Evolutionary conservation across 1,140 invertebrate genomes (phyloP), one percentile per base, ranked within the genome.

Genomic region (Drosophila santomea): DNA sequence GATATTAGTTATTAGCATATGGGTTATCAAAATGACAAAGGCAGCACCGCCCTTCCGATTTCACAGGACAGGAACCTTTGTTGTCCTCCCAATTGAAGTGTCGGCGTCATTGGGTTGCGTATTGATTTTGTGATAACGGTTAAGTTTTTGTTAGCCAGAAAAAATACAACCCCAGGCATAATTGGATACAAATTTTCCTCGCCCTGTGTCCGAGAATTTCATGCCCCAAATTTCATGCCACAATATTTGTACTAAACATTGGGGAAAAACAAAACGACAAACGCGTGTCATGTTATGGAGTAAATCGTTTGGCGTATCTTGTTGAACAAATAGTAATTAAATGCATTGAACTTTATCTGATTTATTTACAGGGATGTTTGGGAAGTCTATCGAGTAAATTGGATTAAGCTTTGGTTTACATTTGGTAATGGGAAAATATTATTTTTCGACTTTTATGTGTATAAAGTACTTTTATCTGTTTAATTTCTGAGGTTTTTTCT

Each of bases 1-100:
- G 75, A 88, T 89, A 88, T 88, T 88, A 80, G 79, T 80, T 88
- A 88, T 88, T 88, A 88, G 84, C 83, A 80, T 88, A 83, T 89
- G 84, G 83, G 66, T 88, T 88, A 86, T 86, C 71, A 60, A 51
- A 48, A 45, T 55, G 62, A 68, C 74, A 73, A 41, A 44, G 55
- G 39, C 36, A 32, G 3, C 36, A 7, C 14, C 8, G 7, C 35
- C 25, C 36, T 25, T 2, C 15, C 17, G 36, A 2, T n/a, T 39
- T 59, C 4, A 25, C 25, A 25, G 25, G 25, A 4, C 25, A 4
- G 25, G 25, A 25, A 25, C 4, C 43, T 12, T 39, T 15, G 28
- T 50, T 45, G 6, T 7, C n/a, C 44, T 66, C 28, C 47, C 47
- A 45, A 57, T 56, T 74, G 62, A 75, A 80, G 77, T 78, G 59